These are phyloP conservation scores for Bothrops jararaca DNA, from an alignment of 2,113 vertebrate species.

Conservation along the genomic window DNA sequence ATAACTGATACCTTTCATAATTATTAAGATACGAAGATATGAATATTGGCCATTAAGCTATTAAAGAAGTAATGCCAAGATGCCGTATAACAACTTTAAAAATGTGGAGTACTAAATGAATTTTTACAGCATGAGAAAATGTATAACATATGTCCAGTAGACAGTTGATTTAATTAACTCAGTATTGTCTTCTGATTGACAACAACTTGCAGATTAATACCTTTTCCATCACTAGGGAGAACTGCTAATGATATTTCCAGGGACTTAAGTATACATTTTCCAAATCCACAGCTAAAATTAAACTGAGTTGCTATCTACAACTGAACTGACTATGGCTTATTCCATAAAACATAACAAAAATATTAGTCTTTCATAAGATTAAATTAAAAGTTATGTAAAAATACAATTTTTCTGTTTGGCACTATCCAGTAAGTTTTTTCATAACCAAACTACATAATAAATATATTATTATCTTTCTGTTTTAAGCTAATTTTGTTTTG, in stretches of 20 bases:
- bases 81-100: background rate
- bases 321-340: background rate
- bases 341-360: background rate
- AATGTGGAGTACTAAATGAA: background rate
- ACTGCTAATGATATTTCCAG: background rate
- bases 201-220: background rate
- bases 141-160: background rate
- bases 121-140: background rate
- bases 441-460: background rate
- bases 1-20: background rate
- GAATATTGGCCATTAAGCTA: background rate
- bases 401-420: background rate
- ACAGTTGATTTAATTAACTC: background rate
- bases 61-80: background rate
- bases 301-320: background rate
- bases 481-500: background rate
- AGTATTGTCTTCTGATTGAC: background rate
- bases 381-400: background rate
- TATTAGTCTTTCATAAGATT: constrained; percentile 11
- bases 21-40: background rate
- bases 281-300: background rate
- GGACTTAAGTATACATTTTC: background rate
- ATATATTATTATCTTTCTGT: background rate
- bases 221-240: background rate
- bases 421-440: background rate